A percentile compares a stretch with the other conserved stretches of the same genome.
phyloP scores from a whole-genome alignment of 2,888 invertebrate genomes.

The Apodemia zela region DNA sequence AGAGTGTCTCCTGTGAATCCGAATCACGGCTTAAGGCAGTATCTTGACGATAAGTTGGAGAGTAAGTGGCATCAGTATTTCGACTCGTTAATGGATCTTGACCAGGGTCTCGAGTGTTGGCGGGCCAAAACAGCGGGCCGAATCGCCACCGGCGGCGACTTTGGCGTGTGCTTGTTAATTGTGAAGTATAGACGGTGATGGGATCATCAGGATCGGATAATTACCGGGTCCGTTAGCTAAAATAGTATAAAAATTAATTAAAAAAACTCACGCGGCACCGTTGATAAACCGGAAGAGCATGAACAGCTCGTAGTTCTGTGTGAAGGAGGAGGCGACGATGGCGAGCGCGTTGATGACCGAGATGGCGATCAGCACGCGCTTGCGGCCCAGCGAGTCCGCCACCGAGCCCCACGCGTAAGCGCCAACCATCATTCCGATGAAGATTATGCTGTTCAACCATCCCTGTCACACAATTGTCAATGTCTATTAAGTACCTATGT shows the following conservation, averaged over 20 bases:
- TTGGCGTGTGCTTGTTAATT: no score
- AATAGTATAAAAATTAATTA: slow-evolving; percentile 20
- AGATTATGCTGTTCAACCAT: slow-evolving; percentile 90
- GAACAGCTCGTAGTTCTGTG: slow-evolving; percentile 92
- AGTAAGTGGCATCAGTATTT: no score
- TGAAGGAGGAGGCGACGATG: slow-evolving; percentile 94
- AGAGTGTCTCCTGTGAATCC: no score
- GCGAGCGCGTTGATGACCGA: slow-evolving; percentile 94
- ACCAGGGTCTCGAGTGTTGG: no score
- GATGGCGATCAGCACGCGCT: slow-evolving; percentile 92
- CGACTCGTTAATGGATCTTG: no score
- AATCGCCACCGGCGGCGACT: no score
- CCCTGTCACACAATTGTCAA: slow-evolving; percentile 50
- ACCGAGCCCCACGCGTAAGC: slow-evolving; percentile 96
- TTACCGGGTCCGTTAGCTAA: not conserved
- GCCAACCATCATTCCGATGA: slow-evolving; percentile 96
- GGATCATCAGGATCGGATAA: no score
- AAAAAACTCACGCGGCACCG: slow-evolving; percentile 93
- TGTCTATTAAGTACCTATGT: no score
- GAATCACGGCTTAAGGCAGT: no score
- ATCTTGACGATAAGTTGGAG: no score
- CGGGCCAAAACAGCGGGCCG: no score
- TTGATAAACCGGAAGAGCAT: slow-evolving; percentile 95
- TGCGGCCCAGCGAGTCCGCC: slow-evolving; percentile 92
- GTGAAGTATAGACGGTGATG: no score